Conservation (phyloP, 2,888 invertebrate species). For the Ganaspis brasiliensis region DNA sequence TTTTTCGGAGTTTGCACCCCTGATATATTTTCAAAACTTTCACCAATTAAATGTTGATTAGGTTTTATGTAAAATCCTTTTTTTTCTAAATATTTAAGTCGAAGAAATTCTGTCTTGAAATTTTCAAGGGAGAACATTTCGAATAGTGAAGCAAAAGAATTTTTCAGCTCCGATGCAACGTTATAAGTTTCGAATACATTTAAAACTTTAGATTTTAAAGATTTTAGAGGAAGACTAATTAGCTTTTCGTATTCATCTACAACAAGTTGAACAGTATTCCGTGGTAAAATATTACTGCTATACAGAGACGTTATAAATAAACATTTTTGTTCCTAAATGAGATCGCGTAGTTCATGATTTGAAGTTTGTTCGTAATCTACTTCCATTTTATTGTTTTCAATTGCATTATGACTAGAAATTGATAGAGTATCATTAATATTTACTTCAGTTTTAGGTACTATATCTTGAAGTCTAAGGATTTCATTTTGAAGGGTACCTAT, state of each 20-base stretch:
- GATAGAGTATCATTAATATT: background rate
- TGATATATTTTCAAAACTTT: conserved; percentile 18
- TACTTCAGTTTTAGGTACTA: background rate
- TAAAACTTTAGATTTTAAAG: background rate
- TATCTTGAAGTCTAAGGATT: background rate
- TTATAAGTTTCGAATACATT: background rate
- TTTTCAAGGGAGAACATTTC: background rate
- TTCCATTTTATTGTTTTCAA: background rate
- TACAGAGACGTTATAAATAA: background rate
- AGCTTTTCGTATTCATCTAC: background rate
- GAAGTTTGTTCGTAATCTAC: background rate
- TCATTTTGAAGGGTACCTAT: background rate
- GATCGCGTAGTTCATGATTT: background rate
- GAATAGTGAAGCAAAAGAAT: background rate
- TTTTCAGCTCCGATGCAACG: background rate
- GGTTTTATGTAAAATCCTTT: background rate
- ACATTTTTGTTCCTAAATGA: conserved; percentile 16
- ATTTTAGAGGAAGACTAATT: background rate
- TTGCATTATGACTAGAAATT: background rate
- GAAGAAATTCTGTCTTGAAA: background rate
- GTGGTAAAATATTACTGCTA: background rate
- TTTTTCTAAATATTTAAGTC: conserved; percentile 22
- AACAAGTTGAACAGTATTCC: background rate
- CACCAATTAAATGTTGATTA: background rate
- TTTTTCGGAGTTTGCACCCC: background rate